Evolutionary conservation across 2,888 invertebrate species (phyloP).

Genomic region (Nasonovia ribisnigri): DNA sequence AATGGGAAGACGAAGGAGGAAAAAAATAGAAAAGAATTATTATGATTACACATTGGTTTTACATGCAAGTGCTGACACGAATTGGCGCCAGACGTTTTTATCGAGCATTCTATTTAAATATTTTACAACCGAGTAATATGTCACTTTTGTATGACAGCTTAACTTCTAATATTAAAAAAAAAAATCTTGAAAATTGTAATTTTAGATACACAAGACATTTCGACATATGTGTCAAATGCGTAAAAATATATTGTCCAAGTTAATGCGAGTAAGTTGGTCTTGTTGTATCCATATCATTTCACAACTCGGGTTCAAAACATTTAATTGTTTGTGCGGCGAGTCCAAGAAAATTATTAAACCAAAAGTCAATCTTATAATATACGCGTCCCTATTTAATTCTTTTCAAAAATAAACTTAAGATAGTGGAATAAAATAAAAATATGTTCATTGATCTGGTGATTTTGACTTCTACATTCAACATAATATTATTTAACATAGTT

Average conservation of each 20-base stretch:
- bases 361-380: neutral
- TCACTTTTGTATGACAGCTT: conserved; percentile 8
- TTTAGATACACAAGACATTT: neutral
- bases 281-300: neutral
- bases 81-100: conserved; percentile 49
- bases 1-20: neutral
- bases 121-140: conserved; percentile 26
- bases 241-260: neutral
- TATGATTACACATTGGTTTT: conserved; percentile 19
- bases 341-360: neutral
- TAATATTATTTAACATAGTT: neutral
- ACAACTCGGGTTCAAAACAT: neutral
- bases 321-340: neutral
- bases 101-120: conserved; percentile 40
- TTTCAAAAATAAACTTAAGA: neutral
- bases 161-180: neutral
- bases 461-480: neutral
- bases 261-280: neutral
- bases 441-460: neutral
- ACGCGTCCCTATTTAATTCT: neutral
- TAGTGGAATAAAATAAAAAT: neutral
- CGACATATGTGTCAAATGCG: neutral
- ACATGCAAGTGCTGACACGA: conserved; percentile 18
- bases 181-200: conserved; percentile 15
- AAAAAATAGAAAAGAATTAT: conserved; percentile 19